A percentile compares a stretch with the other conserved stretches of the same genome.
These are phyloP conservation scores for Stegophylla sp. DNA, from an alignment of 2,888 invertebrate genomes.

Conservation along the genomic window DNA sequence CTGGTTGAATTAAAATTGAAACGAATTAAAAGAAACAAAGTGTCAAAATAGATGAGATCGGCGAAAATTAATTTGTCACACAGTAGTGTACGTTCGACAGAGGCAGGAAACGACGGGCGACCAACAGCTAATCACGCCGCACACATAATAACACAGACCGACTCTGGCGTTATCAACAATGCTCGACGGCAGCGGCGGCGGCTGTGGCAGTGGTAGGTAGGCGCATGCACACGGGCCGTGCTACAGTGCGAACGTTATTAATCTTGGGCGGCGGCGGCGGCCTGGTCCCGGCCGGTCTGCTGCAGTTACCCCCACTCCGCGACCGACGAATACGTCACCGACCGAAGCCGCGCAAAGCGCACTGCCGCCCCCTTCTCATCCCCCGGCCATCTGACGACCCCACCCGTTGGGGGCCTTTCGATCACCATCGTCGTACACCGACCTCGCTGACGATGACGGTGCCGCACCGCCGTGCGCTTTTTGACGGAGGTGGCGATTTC, in stretches of 20 bases:
- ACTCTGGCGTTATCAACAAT: constrained; percentile 36
- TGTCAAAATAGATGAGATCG: neutral
- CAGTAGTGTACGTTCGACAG: neutral
- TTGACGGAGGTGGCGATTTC: no score
- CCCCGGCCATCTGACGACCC: neutral
- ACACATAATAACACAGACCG: constrained; percentile 31
- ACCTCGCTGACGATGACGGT: no score
- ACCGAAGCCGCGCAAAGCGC: neutral
- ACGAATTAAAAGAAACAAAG: neutral
- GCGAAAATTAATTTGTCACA: no score
- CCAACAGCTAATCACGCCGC: constrained; percentile 41
- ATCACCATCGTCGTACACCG: neutral
- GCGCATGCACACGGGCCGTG: constrained; percentile 19
- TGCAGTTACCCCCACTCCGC: neutral
- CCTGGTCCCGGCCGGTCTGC: constrained; percentile 12
- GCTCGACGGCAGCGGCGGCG: constrained; percentile 22
- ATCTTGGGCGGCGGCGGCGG: constrained; percentile 39
- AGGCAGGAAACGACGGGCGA: constrained; percentile 24
- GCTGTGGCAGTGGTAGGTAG: neutral
- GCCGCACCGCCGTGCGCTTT: no score
- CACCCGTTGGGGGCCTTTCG: no score
- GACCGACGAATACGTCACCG: neutral
- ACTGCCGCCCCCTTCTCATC: neutral
- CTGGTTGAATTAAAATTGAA: neutral
- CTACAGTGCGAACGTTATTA: constrained; percentile 28